Percentiles rank a stretch among this genome's conserved stretches.
These are phyloP conservation scores for Erethizon dorsatum DNA, from an alignment of 2,797 vertebrate species.

Conservation along the genomic window DNA sequence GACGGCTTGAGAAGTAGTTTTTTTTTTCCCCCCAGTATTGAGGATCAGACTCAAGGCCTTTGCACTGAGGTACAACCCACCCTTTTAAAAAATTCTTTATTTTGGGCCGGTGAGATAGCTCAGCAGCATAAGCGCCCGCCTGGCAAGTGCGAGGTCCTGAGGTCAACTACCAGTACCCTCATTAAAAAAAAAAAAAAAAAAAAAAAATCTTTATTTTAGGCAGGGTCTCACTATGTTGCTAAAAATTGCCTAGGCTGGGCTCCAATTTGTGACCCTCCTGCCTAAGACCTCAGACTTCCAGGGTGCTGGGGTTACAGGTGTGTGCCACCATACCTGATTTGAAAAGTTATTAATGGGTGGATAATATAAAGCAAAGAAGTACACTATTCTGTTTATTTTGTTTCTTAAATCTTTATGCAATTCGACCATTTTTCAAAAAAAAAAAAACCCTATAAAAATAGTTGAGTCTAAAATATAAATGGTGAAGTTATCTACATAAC, in stretches of 20 bases:
- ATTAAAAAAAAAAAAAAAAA: too few species aligned
- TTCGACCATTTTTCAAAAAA: background rate
- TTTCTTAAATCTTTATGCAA: constrained; percentile 23
- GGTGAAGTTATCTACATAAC: background rate
- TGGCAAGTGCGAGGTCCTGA: too few species aligned
- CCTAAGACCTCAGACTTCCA: background rate
- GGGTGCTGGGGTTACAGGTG: background rate
- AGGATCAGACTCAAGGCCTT: background rate
- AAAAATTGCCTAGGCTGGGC: background rate
- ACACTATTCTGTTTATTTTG: background rate
- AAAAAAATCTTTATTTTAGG: background rate
- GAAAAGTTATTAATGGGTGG: background rate
- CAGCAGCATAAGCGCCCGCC: too few species aligned
- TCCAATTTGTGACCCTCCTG: background rate
- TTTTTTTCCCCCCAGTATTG: background rate
- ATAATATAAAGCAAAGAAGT: background rate
- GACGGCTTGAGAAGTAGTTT: background rate
- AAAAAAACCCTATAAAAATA: background rate
- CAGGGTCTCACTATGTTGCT: background rate
- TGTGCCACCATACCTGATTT: background rate
- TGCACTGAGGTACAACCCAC: background rate
- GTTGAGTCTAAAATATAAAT: background rate
- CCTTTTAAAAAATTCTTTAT: too few species aligned
- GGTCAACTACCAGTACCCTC: too few species aligned
- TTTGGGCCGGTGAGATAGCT: too few species aligned